A percentile compares a stretch with the other conserved stretches of the same genome.
phyloP scores from a whole-genome alignment of 2,888 invertebrate genomes.

The Malthinus flaveolus region DNA sequence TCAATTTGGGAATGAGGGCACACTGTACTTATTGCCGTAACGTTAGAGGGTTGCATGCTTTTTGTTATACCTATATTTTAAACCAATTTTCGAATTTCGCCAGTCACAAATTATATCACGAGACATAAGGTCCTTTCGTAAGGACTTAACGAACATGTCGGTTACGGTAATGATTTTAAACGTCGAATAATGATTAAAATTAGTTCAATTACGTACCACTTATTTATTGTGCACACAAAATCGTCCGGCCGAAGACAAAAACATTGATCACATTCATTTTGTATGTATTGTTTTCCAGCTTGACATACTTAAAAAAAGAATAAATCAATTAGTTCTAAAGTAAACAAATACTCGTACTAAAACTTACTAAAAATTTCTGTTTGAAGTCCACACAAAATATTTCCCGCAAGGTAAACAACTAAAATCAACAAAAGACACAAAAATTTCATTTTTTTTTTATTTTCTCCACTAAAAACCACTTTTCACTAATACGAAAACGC shows the following conservation, averaged over 20 bases:
- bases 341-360: background rate
- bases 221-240: slow-evolving; percentile 4
- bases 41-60: no score
- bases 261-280: slow-evolving; percentile 12
- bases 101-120: no score
- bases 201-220: background rate
- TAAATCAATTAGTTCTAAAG: background rate
- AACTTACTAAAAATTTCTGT: background rate
- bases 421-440: background rate
- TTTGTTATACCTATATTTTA: no score
- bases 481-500: no score
- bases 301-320: slow-evolving; percentile 5
- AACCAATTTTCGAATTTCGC: no score
- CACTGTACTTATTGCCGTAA: no score
- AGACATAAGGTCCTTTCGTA: no score
- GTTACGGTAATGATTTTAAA: no score
- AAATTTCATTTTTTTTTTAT: background rate
- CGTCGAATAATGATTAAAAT: background rate
- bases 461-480: no score
- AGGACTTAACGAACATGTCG: no score
- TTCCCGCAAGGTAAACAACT: background rate
- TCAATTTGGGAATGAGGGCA: no score
- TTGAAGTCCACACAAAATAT: background rate
- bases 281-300: background rate
- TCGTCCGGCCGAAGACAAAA: background rate